Evolutionary conservation across 2,113 vertebrate species (phyloP).

Genomic region (Trachemys scripta): DNA sequence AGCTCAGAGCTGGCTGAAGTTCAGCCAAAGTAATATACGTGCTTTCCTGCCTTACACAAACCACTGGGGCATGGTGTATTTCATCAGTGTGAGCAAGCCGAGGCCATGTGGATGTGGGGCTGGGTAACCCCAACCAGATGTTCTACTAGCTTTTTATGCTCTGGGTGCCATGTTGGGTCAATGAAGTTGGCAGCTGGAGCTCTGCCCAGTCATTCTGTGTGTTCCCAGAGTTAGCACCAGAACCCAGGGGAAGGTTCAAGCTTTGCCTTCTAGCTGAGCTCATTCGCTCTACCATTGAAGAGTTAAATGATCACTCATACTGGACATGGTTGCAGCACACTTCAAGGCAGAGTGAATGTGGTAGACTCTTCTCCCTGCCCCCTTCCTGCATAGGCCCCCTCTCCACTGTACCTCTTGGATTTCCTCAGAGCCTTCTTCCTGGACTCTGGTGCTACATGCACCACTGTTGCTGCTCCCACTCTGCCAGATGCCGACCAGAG

Average conservation of each 20-base stretch:
- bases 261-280: rapidly evolving
- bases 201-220: not conserved
- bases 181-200: not conserved
- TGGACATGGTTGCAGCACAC: not conserved
- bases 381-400: not conserved
- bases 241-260: not conserved
- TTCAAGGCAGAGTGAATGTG: not conserved
- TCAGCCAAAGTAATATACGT: not conserved
- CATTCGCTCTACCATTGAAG: rapidly evolving
- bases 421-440: not conserved
- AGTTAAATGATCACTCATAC: not conserved
- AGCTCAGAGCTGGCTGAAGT: not conserved
- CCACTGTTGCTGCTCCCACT: not conserved
- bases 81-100: not conserved
- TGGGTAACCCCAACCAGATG: not conserved
- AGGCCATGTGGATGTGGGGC: not conserved
- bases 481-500: not conserved
- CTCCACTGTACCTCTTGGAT: too few relatives aligned
- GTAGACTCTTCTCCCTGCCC: not conserved
- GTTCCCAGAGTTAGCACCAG: not conserved
- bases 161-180: not conserved
- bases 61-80: not conserved
- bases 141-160: not conserved
- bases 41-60: not conserved
- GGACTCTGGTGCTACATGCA: not conserved